Conservation (phyloP, 2,113 vertebrate genomes). For the Eclectus roratus region DNA sequence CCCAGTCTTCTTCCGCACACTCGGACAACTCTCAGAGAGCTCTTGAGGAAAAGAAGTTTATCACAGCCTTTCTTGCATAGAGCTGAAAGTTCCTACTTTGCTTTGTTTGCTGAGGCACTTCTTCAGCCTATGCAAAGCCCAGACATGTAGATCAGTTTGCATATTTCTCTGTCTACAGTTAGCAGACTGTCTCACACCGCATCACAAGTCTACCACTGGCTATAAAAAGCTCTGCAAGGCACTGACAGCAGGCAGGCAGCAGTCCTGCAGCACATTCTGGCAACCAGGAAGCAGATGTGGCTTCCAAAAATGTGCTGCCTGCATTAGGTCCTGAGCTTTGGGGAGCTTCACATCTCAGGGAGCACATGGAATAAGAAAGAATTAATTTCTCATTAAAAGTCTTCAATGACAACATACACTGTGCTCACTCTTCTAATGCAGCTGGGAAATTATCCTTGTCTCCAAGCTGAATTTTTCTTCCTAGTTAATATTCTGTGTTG, state of each 20-base stretch:
- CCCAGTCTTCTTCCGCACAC: fast-evolving
- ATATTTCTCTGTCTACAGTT: background rate
- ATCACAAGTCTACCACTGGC: background rate
- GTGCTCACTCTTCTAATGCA: background rate
- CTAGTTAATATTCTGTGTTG: background rate
- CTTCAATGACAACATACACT: background rate
- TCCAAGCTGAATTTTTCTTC: background rate
- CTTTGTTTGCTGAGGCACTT: background rate
- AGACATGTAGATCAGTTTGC: background rate
- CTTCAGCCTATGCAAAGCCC: background rate
- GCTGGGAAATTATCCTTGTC: background rate
- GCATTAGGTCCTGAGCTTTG: background rate
- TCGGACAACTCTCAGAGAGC: background rate
- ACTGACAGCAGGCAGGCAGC: background rate
- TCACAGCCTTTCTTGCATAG: background rate
- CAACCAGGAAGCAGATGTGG: background rate
- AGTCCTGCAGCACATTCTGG: background rate
- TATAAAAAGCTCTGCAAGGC: background rate
- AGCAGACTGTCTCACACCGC: constrained; percentile 42
- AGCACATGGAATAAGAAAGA: background rate
- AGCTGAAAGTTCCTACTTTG: background rate
- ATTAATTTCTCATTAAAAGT: constrained; percentile 1
- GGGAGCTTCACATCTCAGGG: background rate
- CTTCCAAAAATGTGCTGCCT: background rate
- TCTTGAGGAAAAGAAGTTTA: background rate